These are phyloP conservation scores for Panonychus citri DNA, from an alignment of 1,140 invertebrate genomes.

Conservation along the genomic window DNA sequence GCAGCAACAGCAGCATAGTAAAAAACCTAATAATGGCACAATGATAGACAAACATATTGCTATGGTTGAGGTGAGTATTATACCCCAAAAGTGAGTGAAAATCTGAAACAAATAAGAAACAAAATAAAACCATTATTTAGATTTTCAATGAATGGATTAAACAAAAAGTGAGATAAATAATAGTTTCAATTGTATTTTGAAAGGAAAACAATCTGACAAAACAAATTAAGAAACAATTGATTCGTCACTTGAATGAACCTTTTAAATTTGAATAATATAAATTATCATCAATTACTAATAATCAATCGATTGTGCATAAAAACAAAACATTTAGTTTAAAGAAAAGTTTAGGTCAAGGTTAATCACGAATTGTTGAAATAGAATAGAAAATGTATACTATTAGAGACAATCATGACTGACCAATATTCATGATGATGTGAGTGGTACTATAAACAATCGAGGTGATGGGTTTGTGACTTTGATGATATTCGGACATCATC, in stretches of 20 bases:
- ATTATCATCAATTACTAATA: not conserved
- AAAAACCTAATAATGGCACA: conserved; percentile 4
- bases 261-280: not conserved
- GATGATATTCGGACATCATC: not conserved
- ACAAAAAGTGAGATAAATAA: too few species aligned
- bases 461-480: not conserved
- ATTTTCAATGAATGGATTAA: too few species aligned
- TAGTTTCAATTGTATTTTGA: too few species aligned
- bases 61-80: conserved; percentile 2
- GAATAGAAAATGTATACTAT: too few species aligned
- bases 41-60: conserved; percentile 6
- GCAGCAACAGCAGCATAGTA: conserved; percentile 7
- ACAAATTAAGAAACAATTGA: too few species aligned
- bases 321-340: not conserved
- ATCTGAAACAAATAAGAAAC: not conserved
- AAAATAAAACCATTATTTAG: too few species aligned
- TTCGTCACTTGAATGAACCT: not conserved
- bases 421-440: too few species aligned
- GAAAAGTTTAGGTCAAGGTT: too few species aligned
- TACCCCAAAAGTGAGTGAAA: conserved; percentile 4
- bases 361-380: not conserved
- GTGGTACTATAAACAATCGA: too few species aligned
- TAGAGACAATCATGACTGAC: not conserved
- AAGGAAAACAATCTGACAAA: not conserved
- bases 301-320: not conserved